Evolutionary conservation across 1,140 invertebrate genomes (phyloP).

Genomic region (Manduca sexta): DNA sequence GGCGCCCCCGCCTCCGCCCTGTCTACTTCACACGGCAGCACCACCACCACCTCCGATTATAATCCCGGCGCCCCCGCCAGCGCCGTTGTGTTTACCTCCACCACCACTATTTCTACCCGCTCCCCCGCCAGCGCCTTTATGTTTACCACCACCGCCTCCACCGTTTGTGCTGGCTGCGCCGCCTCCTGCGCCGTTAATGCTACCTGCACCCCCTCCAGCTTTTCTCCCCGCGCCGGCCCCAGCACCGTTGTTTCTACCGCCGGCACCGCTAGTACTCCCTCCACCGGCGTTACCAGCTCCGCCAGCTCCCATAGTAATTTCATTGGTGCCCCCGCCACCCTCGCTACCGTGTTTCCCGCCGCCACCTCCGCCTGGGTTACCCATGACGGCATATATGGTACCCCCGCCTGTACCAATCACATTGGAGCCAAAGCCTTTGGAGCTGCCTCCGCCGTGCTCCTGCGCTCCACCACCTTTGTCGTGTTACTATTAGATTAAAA

Average conservation of each 20-base stretch:
- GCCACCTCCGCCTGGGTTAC: conserved; percentile 33
- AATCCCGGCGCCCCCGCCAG: conserved; percentile 17
- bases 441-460: conserved; percentile 23
- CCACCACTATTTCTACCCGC: conserved; percentile 7
- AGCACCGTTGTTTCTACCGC: conserved; percentile 4
- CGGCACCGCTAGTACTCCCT: conserved; percentile 20
- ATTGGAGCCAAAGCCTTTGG: conserved; percentile 47
- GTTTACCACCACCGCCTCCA: conserved; percentile 10
- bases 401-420: conserved; percentile 45
- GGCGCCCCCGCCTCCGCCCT: conserved; percentile 12
- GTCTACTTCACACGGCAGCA: no score
- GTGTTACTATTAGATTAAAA: conserved; percentile 21
- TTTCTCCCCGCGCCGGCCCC: conserved; percentile 5
- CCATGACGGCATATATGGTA: conserved; percentile 53
- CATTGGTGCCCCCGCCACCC: conserved; percentile 5
- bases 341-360: conserved; percentile 18
- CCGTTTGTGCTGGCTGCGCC: conserved; percentile 12
- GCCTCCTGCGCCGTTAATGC: conserved; percentile 11
- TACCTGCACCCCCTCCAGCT: conserved; percentile 16
- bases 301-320: conserved; percentile 12
- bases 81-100: conserved; percentile 6
- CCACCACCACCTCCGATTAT: conserved; percentile 15
- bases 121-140: conserved; percentile 12
- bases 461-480: conserved; percentile 11
- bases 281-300: conserved; percentile 20